Evolutionary conservation across 2,113 vertebrate species (phyloP), one percentile per base, ranked within the genome.

Genomic region (Aepyceros melampus): DNA sequence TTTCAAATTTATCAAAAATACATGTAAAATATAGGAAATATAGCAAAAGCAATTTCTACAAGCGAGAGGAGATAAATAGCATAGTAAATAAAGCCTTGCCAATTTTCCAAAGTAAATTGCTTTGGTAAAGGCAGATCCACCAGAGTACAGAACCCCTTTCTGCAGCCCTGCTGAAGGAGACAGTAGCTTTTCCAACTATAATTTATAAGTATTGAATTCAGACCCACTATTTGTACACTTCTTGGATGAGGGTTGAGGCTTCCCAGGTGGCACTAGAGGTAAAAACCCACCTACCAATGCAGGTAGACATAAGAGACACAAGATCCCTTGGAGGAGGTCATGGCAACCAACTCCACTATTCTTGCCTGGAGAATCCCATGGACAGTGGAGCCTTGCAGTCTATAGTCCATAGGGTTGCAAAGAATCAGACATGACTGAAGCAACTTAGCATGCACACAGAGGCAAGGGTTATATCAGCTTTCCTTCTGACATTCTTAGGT

Each of bases 1-100:
- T 83, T 71, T 96, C 7, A 89, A 79, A 27, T 95, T 97, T 97
- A 91, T 92, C 10, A 87, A 86, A 94, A 85, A 85, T 96, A 47
- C 27, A 74, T 92, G 79, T 92, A 97, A 96, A 96, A 87, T 93
- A 74, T 9, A 84, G 17, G 29, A 86, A 95, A 92, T 90, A 62
- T 3, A 94, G 56, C 31, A 76, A 91, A 96, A 96, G 81, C 84
- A 96, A 47, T 92, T 92, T 78, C 27, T 60, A 87, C 2, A 89
- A 84, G 43, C 1, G 29, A 71, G 7, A 89, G 10, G 74, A 81
- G 53, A 94, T 92, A 97, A 96, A 90, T 36, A 94, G 15, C 62
- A 58, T 49, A 74, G 62, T 91, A 97, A 85, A 87, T 84, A 96
- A 95, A 87, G 36, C 12, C 67, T 87, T 82, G n/a, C 49, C 36